Conservation (phyloP, 2,113 vertebrate genomes). For the Trochalopteron elliotii region DNA sequence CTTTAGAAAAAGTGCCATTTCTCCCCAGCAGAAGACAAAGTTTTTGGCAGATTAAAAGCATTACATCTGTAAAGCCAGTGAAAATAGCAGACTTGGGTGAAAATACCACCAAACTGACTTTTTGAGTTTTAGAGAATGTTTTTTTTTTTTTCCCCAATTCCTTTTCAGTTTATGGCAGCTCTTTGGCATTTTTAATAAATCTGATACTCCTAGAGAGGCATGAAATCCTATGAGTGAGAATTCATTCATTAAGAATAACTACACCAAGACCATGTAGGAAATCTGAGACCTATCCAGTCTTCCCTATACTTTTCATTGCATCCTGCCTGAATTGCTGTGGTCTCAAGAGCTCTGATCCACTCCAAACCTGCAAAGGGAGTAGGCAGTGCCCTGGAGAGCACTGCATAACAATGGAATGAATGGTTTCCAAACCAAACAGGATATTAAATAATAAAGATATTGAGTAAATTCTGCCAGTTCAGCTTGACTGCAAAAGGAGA, state of each 20-base stretch:
- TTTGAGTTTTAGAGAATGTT: neutral
- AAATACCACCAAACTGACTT: neutral
- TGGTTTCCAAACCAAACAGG: neutral
- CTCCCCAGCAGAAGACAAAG: neutral
- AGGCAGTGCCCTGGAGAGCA: neutral
- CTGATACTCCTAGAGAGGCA: neutral
- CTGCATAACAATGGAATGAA: neutral
- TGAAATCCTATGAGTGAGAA: neutral
- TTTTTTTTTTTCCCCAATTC: neutral
- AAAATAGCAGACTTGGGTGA: neutral
- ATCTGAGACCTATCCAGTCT: neutral
- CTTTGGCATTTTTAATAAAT: neutral
- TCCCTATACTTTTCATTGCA: neutral
- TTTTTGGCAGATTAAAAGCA: neutral
- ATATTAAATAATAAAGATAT: constrained; percentile 5
- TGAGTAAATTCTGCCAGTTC: neutral
- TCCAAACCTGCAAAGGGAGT: neutral
- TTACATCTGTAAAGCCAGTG: neutral
- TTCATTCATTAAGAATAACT: neutral
- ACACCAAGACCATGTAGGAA: neutral
- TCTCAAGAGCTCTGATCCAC: neutral
- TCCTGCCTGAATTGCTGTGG: neutral
- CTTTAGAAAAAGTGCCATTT: neutral
- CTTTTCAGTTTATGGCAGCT: neutral
- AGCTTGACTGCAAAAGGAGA: neutral